phyloP scores from a whole-genome alignment of 2,888 invertebrate species.

The Eristalis arbustorum region DNA sequence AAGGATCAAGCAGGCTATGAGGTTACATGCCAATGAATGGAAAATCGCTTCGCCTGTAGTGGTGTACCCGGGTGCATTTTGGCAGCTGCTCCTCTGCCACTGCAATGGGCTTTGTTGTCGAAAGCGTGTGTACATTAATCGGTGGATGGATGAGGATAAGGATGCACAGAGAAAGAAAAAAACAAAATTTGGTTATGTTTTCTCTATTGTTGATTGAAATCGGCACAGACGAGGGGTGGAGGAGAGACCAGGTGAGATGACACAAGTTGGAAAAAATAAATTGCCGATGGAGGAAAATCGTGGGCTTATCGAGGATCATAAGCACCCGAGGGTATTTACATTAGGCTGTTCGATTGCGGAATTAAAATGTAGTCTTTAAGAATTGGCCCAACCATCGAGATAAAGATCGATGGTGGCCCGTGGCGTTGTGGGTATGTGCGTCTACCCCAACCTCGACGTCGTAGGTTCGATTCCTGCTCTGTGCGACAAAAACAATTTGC shows the following conservation, averaged over 20 bases:
- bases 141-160: background rate
- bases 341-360: no score
- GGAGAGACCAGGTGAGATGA: background rate
- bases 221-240: background rate
- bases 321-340: no score
- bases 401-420: no score
- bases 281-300: background rate
- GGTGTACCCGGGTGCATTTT: conserved; percentile 26
- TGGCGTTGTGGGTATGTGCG: background rate
- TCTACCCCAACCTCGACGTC: no score
- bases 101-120: conserved; percentile 16
- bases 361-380: no score
- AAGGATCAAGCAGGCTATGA: background rate
- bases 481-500: no score
- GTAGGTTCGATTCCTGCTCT: no score
- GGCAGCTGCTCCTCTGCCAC: conserved; percentile 37
- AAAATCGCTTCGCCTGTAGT: conserved; percentile 12
- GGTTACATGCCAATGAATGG: background rate
- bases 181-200: background rate
- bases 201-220: background rate
- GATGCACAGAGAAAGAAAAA: background rate
- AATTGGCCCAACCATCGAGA: no score
- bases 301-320: background rate
- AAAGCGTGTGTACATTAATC: background rate
- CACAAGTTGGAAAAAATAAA: background rate